phyloP scores from a whole-genome alignment of 1,140 invertebrate genomes.

The Drosophila melanogaster region DNA sequence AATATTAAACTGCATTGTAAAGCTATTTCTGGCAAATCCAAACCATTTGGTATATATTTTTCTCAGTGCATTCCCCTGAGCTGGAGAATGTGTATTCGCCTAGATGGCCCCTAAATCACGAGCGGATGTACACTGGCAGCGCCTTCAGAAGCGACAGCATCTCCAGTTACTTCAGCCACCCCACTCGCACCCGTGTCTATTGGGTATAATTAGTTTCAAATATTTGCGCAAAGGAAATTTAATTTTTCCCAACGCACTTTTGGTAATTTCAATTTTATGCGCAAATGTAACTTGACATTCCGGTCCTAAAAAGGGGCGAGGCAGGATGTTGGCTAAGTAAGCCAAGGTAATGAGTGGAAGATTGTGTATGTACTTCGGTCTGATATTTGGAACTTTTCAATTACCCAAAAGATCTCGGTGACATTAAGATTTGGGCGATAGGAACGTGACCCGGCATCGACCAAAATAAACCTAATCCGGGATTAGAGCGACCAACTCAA shows the following conservation, averaged over 20 bases:
- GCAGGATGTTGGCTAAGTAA: constrained; percentile 29
- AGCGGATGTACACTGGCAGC: constrained; percentile 70
- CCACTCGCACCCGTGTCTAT: constrained; percentile 59
- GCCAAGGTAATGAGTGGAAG: constrained; percentile 35
- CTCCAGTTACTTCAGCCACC: constrained; percentile 9
- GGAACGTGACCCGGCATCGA: constrained; percentile 38
- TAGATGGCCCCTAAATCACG: constrained; percentile 61
- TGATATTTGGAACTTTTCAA: constrained; percentile 45
- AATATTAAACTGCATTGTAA: too few species aligned
- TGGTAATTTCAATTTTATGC: constrained; percentile 62
- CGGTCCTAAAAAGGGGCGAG: constrained; percentile 2
- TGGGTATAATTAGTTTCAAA: constrained; percentile 84
- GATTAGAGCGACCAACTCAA: constrained; percentile 27
- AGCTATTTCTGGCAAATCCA: too few species aligned
- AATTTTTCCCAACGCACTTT: constrained; percentile 70
- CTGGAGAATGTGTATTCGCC: constrained; percentile 38
- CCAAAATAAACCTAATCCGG: constrained; percentile 24
- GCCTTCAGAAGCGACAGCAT: constrained; percentile 15
- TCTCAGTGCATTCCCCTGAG: constrained; percentile 37
- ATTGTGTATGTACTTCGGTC: constrained; percentile 7
- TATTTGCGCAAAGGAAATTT: constrained; percentile 77
- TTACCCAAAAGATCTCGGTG: constrained; percentile 39
- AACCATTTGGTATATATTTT: neutral
- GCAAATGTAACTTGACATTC: constrained; percentile 53
- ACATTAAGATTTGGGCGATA: constrained; percentile 43